A percentile compares a stretch with the other conserved stretches of the same genome.
Evolutionary conservation across 2,797 vertebrate species (phyloP).

Genomic region (Channallabes apus): DNA sequence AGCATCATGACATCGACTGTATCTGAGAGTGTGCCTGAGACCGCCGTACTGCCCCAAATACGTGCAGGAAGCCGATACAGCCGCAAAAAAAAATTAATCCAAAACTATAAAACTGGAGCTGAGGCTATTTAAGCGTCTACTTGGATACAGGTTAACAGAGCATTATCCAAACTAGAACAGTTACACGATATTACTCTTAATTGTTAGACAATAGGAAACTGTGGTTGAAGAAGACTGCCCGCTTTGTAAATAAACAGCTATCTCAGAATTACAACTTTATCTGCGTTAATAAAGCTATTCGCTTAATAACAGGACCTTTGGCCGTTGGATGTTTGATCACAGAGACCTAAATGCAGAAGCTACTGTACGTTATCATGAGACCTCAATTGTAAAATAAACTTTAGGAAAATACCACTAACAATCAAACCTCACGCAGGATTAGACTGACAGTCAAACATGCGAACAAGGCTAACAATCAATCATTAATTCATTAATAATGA

Average conservation of each 20-base stretch:
- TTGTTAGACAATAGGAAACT: too few relatives aligned
- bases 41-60: not conserved
- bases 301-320: not conserved
- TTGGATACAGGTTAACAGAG: not conserved
- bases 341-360: not conserved
- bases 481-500: too few relatives aligned
- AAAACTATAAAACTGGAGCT: not conserved
- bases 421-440: not conserved
- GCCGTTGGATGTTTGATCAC: not conserved
- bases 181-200: not conserved
- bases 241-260: not conserved
- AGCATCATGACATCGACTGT: slow-evolving; percentile 40
- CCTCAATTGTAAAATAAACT: not conserved
- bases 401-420: not conserved
- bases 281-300: not conserved
- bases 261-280: not conserved
- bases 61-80: not conserved
- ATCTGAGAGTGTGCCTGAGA: slow-evolving; percentile 6
- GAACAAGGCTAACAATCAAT: too few relatives aligned
- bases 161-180: not conserved
- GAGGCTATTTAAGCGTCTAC: not conserved
- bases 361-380: not conserved
- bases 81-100: not conserved
- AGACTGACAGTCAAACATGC: too few relatives aligned
- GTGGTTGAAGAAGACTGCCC: too few relatives aligned